phyloP scores from a whole-genome alignment of 2,888 invertebrate genomes.

The Polydrusus cervinus region DNA sequence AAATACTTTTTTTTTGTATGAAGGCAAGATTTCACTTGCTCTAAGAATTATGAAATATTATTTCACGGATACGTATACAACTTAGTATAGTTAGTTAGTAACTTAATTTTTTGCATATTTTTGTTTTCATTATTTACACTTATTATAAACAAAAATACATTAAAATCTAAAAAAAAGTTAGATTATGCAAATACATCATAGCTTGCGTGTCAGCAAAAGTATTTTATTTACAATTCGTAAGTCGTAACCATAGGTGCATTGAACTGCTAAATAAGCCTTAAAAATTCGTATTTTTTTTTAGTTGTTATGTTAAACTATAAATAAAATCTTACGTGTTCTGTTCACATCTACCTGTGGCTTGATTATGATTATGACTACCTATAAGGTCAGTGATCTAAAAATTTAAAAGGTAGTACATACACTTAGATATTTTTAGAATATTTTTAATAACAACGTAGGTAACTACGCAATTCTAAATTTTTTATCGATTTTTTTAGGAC shows the following conservation, averaged over 20 bases:
- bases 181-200: no score
- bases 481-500: background rate
- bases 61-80: no score
- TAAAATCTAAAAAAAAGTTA: no score
- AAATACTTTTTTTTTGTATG: no score
- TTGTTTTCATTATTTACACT: no score
- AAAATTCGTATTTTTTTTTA: constrained; percentile 11
- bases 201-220: no score
- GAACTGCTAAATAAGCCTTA: background rate
- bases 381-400: constrained; percentile 48
- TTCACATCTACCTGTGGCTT: constrained; percentile 40
- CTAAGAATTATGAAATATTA: no score
- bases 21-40: no score
- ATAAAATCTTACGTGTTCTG: constrained; percentile 45
- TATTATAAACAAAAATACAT: no score
- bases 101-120: no score
- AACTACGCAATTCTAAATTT: background rate
- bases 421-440: constrained; percentile 1
- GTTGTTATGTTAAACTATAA: constrained; percentile 7
- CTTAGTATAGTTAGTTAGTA: no score
- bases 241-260: background rate
- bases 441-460: constrained; percentile 7
- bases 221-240: background rate
- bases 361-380: constrained; percentile 39
- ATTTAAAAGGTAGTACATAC: constrained; percentile 25